Evolutionary conservation across 2,113 vertebrate genomes (phyloP).

Genomic region (Anhinga rufa): DNA sequence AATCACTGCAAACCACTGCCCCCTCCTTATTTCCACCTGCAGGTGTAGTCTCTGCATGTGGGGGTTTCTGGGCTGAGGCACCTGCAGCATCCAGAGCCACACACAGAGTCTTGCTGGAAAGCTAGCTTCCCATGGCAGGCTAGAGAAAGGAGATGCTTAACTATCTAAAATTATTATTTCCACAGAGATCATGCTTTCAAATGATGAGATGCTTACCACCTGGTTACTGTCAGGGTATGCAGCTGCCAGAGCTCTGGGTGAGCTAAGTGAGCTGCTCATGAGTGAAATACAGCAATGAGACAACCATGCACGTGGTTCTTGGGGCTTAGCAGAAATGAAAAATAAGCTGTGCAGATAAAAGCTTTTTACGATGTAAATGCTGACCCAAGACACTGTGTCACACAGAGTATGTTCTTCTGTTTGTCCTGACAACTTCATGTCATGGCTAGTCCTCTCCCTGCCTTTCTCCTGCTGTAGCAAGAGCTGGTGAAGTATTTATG

Average conservation of each 20-base stretch:
- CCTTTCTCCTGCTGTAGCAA: not conserved
- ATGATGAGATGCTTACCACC: rapidly evolving
- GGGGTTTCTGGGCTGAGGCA: not conserved
- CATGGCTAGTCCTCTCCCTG: not conserved
- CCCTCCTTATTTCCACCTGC: not conserved
- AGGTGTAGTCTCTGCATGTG: not conserved
- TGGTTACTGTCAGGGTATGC: not conserved
- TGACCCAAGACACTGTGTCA: not conserved
- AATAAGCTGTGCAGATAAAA: not conserved
- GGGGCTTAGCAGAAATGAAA: not conserved
- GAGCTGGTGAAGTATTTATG: not conserved
- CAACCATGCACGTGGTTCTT: not conserved
- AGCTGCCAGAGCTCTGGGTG: not conserved
- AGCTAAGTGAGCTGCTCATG: not conserved
- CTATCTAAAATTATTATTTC: not conserved
- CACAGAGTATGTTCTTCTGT: not conserved
- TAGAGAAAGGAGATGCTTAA: not conserved
- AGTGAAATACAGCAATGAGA: not conserved
- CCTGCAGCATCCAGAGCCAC: not conserved
- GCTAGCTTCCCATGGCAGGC: not conserved
- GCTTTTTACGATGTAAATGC: not conserved
- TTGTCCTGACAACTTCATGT: not conserved
- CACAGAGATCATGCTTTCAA: not conserved
- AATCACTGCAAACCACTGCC: not conserved
- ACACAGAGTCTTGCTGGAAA: not conserved